Conservation (phyloP, 2,113 vertebrate species). For the Pelusios castaneus region DNA sequence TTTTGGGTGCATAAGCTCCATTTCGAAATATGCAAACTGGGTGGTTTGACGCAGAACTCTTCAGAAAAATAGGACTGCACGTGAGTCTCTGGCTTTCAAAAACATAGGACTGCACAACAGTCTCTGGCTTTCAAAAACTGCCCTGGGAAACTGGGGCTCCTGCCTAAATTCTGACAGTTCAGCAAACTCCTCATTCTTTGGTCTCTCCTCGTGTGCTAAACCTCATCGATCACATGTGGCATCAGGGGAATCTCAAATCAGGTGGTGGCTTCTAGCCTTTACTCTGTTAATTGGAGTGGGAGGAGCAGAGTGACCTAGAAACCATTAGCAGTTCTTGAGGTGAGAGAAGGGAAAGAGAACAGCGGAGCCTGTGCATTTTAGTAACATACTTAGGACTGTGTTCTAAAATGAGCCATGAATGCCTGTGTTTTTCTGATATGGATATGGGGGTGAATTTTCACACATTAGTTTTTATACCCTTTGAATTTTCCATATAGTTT, state of each 20-base stretch:
- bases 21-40: neutral
- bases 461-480: neutral
- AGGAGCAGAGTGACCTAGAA: neutral
- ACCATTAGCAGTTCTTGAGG: neutral
- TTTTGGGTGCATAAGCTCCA: neutral
- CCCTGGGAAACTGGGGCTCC: neutral
- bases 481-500: neutral
- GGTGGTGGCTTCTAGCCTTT: neutral
- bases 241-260: neutral
- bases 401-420: neutral
- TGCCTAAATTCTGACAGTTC: neutral
- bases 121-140: neutral
- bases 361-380: neutral
- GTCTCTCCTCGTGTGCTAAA: neutral
- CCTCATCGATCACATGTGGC: neutral
- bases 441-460: neutral
- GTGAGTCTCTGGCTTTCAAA: neutral
- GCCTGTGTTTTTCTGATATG: neutral
- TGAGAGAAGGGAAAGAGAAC: neutral
- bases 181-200: neutral
- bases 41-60: neutral
- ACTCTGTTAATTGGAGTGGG: neutral
- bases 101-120: neutral
- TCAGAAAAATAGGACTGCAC: neutral
- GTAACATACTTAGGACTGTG: neutral